Evolutionary conservation across 1,140 invertebrate species (phyloP), one percentile per base, ranked within the genome.

Genomic region (Cardiocondyla obscurior): DNA sequence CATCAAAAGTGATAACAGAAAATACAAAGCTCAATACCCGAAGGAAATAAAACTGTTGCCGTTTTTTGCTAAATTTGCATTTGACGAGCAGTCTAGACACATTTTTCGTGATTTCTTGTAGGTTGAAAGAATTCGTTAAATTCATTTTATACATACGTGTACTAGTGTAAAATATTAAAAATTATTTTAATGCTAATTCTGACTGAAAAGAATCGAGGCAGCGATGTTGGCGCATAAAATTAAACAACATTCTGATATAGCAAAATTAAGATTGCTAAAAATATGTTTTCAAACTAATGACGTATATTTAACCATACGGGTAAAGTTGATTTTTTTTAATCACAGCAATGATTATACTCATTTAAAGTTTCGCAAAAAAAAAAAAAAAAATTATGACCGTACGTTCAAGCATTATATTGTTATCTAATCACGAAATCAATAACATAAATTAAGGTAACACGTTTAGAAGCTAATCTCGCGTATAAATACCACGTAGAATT

Each of bases 401-500:
- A 33, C 10, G 3, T 39, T 33, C 36, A 42, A 69, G 28, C 44
- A 51, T 25, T 53, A 79, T 67, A 79, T 58, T 77, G 19, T 51
- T 76, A 77, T 55, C 44, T 79, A 79, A 55, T 69, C 60, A 16
- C 22, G 22, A 36, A 36, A 67, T 79, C 33, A 28, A 79, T 79
- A 79, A 67, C n/a, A 42, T 79, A 79, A 79, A 79, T 79, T 79
- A 79, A 79, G 33, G 12, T 58, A 60, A 60, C 60, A 39, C 74
- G 16, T 69, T 79, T 79, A 79, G 22, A n/a, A 69, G 30, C 25
- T 42, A 79, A 67, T 79, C 36, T 69, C 16, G 62, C 22, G 46
- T 53, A 79, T 67, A 79, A 79, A 25, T 67, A 79, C n/a, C 44
- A 69, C 46, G 16, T 51, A 25, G 44, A 67, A 79, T 69, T 69